Evolutionary conservation across 2,797 vertebrate genomes (phyloP), one percentile per base, ranked within the genome.

Genomic region (Micromesistius poutassou): DNA sequence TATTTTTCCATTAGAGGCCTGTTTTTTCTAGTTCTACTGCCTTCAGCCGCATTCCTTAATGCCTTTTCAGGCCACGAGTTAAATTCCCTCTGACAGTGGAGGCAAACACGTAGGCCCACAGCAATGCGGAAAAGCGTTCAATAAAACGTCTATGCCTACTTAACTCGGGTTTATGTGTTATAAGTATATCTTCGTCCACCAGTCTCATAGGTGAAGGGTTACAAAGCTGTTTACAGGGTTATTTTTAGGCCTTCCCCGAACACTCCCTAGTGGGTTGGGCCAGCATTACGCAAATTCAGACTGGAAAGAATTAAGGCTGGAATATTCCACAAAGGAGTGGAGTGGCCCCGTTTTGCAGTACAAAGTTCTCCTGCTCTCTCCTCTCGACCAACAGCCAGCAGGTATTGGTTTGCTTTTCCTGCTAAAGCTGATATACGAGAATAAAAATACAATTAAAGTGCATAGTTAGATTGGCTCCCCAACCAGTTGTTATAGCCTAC

Each of bases 251-350:
- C 82, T 84, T 88, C 75, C 50, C 46, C 4, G 78, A 46, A 35
- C 1, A 71, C 74, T 80, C 82, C 83, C 46, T 82, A 74, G 79
- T 86, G 88, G 85, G 85, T 84, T 87, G 87, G 79, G 70, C 87
- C 86, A 74, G 14, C 16, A 73, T 33, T 76, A 82, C 81, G 89
- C 28, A 31, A 28, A 76, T 81, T 71, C 46, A 50, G 46, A 50
- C 46, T 50, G 46, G 46, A 22, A 19, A 38, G 3, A 50, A 83
- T 86, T 88, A 86, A 88, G 74, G 83, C 89, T 90, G 91, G 92
- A 91, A 91, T 89, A 89, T 8, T 50, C 19, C 46, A 50, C 19
- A 50, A 19, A 42, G 40, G 40, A 42, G 12, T 42, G 40, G 40
- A 42, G 40, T 42, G 46, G 14, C 46, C 46, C 46, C 46, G 19